phyloP scores from a whole-genome alignment of 1,140 invertebrate genomes.

The Listronotus bonariensis region DNA sequence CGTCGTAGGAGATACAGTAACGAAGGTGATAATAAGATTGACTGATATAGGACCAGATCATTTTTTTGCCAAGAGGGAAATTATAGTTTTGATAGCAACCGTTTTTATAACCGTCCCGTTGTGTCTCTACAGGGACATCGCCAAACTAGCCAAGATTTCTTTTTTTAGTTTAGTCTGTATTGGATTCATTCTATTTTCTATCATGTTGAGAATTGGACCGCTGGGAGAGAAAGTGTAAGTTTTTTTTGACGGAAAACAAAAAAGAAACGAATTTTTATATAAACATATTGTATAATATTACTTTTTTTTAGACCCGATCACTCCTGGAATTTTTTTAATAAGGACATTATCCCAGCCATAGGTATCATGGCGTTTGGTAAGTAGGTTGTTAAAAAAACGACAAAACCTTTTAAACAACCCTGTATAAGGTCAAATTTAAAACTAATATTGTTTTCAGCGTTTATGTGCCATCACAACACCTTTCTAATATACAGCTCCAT shows the following conservation, averaged over 20 bases:
- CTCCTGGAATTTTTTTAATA: slow-evolving; percentile 76
- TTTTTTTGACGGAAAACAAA: too few species aligned
- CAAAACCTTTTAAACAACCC: too few species aligned
- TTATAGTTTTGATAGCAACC: slow-evolving; percentile 78
- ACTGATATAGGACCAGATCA: slow-evolving; percentile 62
- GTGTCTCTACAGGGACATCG: slow-evolving; percentile 81
- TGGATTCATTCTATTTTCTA: slow-evolving; percentile 73
- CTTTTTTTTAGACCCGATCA: slow-evolving; percentile 65
- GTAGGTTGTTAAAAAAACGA: background rate
- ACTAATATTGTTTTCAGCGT: slow-evolving; percentile 62
- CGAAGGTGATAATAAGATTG: slow-evolving; percentile 77
- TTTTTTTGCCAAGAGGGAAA: slow-evolving; percentile 70
- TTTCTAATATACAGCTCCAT: slow-evolving; percentile 86
- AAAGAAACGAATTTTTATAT: too few species aligned
- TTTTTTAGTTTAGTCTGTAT: slow-evolving; percentile 79
- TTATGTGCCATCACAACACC: slow-evolving; percentile 92
- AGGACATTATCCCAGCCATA: slow-evolving; percentile 77
- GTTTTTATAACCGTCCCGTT: slow-evolving; percentile 79
- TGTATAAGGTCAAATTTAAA: too few species aligned
- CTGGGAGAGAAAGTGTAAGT: slow-evolving; percentile 67
- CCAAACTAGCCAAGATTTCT: slow-evolving; percentile 77
- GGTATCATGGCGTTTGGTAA: slow-evolving; percentile 86
- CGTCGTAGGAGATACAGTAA: slow-evolving; percentile 87
- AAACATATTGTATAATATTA: slow-evolving; percentile 1
- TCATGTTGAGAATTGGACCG: slow-evolving; percentile 67